Base-by-base conservation (phyloP, 2,888 invertebrate species). In the Ceratothoa steindachneri region DNA sequence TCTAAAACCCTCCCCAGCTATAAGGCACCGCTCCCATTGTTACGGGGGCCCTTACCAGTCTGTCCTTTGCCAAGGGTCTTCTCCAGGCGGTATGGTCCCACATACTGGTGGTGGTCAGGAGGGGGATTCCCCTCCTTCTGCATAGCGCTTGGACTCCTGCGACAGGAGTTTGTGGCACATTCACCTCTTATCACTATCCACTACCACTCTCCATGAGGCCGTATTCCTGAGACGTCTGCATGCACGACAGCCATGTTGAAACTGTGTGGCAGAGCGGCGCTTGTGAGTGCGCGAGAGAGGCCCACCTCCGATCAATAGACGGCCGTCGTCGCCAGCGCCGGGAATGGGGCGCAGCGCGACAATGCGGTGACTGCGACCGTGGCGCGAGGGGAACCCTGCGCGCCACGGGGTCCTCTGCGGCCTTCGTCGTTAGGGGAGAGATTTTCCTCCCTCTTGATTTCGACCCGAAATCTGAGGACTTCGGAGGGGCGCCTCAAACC, bases 61-160 rank as follows among this genome's bases (percentile, higher is more conserved):
- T 99, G 99, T 81, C 99, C 99, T 86, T 99, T 99, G 82, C 99
- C 99, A 81, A 99, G 89, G 72, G 99, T 99, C 86, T 98, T 99
- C 87, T 99, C 99, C 86, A 99, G 89, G 85, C 97, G 89, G 87
- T 97, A 99, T 77, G 99, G 98, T 82, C 99, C 99, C 83, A 99
- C 98, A 87, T 96, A 98, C 86, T 95, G 93, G 85, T 93, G 93
- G 84, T 77, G 74, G 77, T 80, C 80, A 55, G 74, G 72, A 12
- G 76, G 51, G 66, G 74, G 79, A 70, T 71, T 72, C 30, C 72
- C 69, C 67, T 77, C 76, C 72, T 77, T 77, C 74, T 77, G 74
- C 77, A 77, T 77, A 69, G 69, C 74, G 75, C 67, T 19, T 7
- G 7, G 4, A 15, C n/a, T 69, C 28, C 28, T 30, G 51, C 73